phyloP scores from a whole-genome alignment of 2,888 invertebrate species.

The Tillus elongatus region DNA sequence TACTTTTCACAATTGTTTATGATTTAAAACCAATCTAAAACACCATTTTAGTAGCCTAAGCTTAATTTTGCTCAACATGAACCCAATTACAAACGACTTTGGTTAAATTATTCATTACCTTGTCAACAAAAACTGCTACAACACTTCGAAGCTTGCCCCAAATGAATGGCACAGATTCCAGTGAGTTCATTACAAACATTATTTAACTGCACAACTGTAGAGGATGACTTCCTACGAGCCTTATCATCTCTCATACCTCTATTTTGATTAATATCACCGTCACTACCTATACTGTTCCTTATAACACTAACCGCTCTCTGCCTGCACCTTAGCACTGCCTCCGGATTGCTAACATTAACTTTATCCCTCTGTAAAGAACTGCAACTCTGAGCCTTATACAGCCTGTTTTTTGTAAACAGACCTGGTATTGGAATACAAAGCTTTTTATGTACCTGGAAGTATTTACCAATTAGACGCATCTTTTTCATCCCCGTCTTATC shows the following conservation, averaged over 20 bases:
- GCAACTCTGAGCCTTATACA: constrained; percentile 57
- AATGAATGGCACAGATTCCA: constrained; percentile 47
- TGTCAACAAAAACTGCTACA: constrained; percentile 52
- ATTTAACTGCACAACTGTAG: constrained; percentile 36
- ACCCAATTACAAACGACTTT: constrained; percentile 10
- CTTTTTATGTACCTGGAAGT: constrained; percentile 59
- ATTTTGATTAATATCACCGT: constrained; percentile 49
- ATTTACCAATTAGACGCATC: constrained; percentile 54
- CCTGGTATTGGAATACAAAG: constrained; percentile 54
- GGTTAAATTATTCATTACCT: constrained; percentile 5
- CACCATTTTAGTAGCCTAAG: too few species aligned
- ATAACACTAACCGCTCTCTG: constrained; percentile 42
- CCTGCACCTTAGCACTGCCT: constrained; percentile 37
- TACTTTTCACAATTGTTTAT: too few species aligned
- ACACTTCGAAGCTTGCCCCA: constrained; percentile 49
- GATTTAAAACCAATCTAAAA: too few species aligned
- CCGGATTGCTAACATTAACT: constrained; percentile 39
- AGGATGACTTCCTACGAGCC: constrained; percentile 22
- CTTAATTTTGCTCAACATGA: constrained; percentile 15
- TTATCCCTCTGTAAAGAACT: constrained; percentile 50
- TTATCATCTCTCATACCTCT: constrained; percentile 30
- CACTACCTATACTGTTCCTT: constrained; percentile 36
- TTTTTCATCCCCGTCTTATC: constrained; percentile 42
- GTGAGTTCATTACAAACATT: constrained; percentile 43
- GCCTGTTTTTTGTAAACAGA: constrained; percentile 46